Percentiles rank a stretch among this genome's conserved stretches.
These are phyloP conservation scores for Alces alces DNA, from an alignment of 2,113 vertebrate species.

Conservation along the genomic window DNA sequence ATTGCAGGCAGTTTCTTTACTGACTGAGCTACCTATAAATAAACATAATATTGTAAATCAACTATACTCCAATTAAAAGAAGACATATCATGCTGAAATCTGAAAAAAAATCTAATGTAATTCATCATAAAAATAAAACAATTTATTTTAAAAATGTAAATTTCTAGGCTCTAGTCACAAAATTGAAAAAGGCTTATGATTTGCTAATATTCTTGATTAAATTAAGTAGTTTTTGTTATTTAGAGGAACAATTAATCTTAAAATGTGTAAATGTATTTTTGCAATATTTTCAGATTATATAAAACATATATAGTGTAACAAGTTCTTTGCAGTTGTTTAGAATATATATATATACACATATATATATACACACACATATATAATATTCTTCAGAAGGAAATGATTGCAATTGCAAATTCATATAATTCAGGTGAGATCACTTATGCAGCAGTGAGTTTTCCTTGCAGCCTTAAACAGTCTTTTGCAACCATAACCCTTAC, in stretches of 20 bases:
- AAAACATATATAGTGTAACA: not conserved
- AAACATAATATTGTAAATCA: not conserved
- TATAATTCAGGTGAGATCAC: not conserved
- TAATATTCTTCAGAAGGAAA: not conserved
- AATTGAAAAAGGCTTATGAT: not conserved
- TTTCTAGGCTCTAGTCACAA: not conserved
- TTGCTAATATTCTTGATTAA: not conserved
- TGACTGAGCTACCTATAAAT: not conserved
- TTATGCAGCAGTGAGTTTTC: not conserved
- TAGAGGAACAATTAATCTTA: not conserved
- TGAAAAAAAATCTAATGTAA: not conserved
- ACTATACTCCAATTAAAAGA: not conserved
- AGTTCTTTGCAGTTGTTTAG: not conserved
- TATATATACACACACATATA: not conserved
- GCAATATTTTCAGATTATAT: not conserved
- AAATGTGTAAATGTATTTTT: not conserved
- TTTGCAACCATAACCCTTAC: not conserved
- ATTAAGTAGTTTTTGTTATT: not conserved
- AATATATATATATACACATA: not conserved
- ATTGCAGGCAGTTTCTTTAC: not conserved
- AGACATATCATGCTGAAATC: not conserved
- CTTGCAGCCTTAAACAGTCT: not conserved
- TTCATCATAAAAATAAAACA: not conserved
- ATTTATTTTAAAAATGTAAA: not conserved
- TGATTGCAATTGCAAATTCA: not conserved